phyloP scores from a whole-genome alignment of 1,140 invertebrate species.

The Drosophila nebulosa region DNA sequence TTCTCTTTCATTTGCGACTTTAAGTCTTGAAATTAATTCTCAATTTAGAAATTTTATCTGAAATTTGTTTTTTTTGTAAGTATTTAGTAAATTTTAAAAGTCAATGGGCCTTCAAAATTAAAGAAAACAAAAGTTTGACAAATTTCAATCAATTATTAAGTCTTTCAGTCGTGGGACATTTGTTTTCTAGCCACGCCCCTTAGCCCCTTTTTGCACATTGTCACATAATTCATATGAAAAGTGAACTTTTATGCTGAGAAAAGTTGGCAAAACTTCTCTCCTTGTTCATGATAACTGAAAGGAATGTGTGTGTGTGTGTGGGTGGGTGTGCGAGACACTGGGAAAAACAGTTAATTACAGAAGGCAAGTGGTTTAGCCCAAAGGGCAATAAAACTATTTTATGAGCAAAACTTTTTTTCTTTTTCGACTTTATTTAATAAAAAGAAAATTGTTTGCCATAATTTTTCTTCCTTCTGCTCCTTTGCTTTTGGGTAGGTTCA shows the following conservation, averaged over 20 bases:
- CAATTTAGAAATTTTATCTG: no score
- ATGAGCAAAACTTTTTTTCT: constrained; percentile 51
- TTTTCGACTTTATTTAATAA: constrained; percentile 59
- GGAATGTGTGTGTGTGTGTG: background rate
- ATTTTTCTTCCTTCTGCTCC: no score
- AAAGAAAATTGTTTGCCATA: constrained; percentile 28
- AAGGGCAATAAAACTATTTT: constrained; percentile 73
- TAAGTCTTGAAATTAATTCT: no score
- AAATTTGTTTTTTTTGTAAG: no score
- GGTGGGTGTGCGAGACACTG: constrained; percentile 25
- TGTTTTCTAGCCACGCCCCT: no score
- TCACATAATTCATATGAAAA: constrained; percentile 50
- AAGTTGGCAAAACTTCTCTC: background rate
- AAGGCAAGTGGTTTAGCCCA: constrained; percentile 59
- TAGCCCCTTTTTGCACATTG: constrained; percentile 8
- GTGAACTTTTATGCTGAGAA: constrained; percentile 44
- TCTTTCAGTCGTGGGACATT: no score
- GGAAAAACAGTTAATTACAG: constrained; percentile 74
- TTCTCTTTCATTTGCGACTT: no score
- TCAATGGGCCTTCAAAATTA: no score
- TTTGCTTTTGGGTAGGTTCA: no score
- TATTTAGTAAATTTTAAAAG: no score
- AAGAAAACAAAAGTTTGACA: no score
- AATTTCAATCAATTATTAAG: no score
- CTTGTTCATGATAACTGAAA: background rate